These are phyloP conservation scores for Myocastor coypus DNA, from an alignment of 2,113 vertebrate species.

Conservation along the genomic window DNA sequence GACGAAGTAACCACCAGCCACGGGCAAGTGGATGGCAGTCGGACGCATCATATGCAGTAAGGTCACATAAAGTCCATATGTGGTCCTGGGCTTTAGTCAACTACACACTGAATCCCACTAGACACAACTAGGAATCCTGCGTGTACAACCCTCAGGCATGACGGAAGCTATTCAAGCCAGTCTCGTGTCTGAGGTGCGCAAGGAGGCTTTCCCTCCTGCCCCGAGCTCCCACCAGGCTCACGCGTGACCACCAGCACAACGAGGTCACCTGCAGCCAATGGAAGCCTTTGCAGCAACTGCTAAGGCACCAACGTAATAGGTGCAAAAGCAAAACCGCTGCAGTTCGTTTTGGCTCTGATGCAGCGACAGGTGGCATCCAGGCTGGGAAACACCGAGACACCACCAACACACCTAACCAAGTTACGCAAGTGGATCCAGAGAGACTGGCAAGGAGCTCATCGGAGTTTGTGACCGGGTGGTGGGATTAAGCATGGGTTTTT, in stretches of 20 bases:
- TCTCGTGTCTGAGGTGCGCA: not conserved
- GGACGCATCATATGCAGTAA: not conserved
- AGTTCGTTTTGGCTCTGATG: not conserved
- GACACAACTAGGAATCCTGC: not conserved
- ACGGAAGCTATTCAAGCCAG: not conserved
- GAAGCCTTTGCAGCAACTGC: not conserved
- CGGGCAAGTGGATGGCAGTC: not conserved
- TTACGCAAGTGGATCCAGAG: constrained; percentile 13
- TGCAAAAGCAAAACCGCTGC: not conserved
- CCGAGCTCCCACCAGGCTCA: not conserved
- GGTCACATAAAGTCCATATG: not conserved
- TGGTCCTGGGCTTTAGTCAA: constrained; percentile 9
- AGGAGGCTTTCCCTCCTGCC: not conserved
- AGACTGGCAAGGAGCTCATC: not conserved
- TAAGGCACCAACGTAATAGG: not conserved
- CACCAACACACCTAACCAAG: not conserved
- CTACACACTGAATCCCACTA: not conserved
- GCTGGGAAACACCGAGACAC: constrained; percentile 13
- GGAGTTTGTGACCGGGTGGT: not conserved
- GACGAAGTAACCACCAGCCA: not conserved
- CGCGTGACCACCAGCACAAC: not conserved
- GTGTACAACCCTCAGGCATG: not conserved
- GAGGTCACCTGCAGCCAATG: not conserved
- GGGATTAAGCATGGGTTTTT: not conserved
- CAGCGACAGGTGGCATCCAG: not conserved